Conservation (phyloP, 2,888 invertebrate species). For the Lycia hirtaria region DNA sequence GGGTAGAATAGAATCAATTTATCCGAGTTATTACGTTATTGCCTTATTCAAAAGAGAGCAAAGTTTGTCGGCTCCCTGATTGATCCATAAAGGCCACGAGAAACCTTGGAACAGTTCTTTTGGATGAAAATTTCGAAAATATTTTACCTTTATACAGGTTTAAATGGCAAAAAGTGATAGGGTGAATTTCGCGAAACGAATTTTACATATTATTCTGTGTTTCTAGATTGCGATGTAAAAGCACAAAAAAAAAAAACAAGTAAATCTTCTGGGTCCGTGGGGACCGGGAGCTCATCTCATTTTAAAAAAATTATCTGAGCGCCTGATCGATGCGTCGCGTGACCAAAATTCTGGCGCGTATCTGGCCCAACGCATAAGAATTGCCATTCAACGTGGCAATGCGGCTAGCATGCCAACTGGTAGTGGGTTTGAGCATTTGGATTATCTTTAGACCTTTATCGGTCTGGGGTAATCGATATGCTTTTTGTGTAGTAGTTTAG, state of each 20-base stretch:
- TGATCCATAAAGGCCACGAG: conserved; percentile 65
- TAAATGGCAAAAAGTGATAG: conserved; percentile 7
- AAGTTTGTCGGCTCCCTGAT: conserved; percentile 66
- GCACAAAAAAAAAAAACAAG: not conserved
- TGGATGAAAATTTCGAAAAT: conserved; percentile 47
- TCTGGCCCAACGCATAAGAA: too few species aligned
- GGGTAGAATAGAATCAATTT: conserved; percentile 64
- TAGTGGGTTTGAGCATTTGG: too few species aligned
- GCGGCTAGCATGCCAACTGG: too few species aligned
- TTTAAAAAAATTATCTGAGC: too few species aligned
- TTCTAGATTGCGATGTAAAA: not conserved
- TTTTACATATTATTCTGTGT: not conserved
- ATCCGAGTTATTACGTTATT: conserved; percentile 56
- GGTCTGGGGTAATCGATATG: too few species aligned
- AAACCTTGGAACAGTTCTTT: conserved; percentile 58
- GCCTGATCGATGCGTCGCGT: too few species aligned
- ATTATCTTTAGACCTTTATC: too few species aligned
- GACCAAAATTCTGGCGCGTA: too few species aligned
- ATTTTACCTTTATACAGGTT: conserved; percentile 44
- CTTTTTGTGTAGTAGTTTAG: too few species aligned
- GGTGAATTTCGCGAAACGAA: not conserved
- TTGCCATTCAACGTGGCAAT: too few species aligned
- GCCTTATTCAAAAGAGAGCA: conserved; percentile 65
- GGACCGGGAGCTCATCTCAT: too few species aligned
- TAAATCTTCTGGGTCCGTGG: too few species aligned